A percentile compares a stretch with the other conserved stretches of the same genome.
Conservation (phyloP, 2,797 vertebrate genomes). For the Rhadinocentrus ornatus region DNA sequence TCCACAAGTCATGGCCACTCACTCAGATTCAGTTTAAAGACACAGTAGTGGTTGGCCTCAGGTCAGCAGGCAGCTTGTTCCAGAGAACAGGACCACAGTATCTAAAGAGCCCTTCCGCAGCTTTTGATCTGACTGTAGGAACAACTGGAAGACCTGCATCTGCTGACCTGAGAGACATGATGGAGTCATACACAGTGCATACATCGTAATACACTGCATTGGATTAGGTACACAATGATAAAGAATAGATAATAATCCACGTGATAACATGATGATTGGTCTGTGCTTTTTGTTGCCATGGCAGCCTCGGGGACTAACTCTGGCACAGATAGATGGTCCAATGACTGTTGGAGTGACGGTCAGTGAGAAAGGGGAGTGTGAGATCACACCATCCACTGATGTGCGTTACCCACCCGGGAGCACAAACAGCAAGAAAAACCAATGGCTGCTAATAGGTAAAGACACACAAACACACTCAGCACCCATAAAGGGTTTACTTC, state of each 20-base stretch:
- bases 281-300: conserved; percentile 30
- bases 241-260: not conserved
- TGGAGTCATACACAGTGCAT: too few relatives aligned
- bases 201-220: not conserved
- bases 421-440: conserved; percentile 84
- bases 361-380: conserved; percentile 87
- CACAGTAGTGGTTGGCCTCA: too few relatives aligned
- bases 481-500: not conserved
- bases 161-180: too few relatives aligned
- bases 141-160: too few relatives aligned
- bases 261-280: not conserved
- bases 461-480: not conserved
- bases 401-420: conserved; percentile 92
- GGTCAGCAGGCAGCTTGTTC: too few relatives aligned
- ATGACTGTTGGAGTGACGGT: conserved; percentile 90
- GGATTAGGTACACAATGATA: not conserved
- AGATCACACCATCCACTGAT: conserved; percentile 90
- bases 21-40: too few relatives aligned
- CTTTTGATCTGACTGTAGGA: too few relatives aligned
- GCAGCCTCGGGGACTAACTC: conserved; percentile 91
- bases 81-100: too few relatives aligned
- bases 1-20: too few relatives aligned
- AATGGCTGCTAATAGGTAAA: conserved; percentile 96
- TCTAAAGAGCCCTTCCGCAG: too few relatives aligned
- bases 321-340: conserved; percentile 90